Base-by-base conservation (phyloP, 2,113 vertebrate genomes). In the Gambusia holbrooki region DNA sequence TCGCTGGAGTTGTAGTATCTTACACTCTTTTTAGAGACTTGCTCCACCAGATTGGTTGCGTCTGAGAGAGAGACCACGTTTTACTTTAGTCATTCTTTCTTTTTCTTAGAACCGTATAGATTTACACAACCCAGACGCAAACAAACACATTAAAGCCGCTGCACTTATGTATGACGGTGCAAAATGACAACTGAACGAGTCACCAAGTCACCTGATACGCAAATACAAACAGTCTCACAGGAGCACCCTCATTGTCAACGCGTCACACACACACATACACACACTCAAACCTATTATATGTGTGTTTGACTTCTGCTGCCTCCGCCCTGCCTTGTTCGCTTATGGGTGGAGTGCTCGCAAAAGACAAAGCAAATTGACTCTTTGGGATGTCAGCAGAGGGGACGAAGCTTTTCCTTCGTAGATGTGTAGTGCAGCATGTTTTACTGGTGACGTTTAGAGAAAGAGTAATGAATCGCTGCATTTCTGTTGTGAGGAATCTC, bases 381-480 rank as follows among this genome's bases (percentile, higher is more conserved):
- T 30, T 7, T 63, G 22, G 30, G 68, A 79, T 74, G 58, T 62
- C 42, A 78, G 58, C 10, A 37, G 35, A 37, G 35, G 35, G 66
- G 58, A 60, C 61, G 65, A 83, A 68, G 66, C 37, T 33, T 63
- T 72, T 33, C 54, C 13, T 78, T 74, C 37, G 22, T n/a, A 4
- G 62, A 63, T 80, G 61, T 80, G n/a, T 66, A 81, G 12, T 77
- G 70, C 48, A 69, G 65, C 51, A 15, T 40, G 65, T 76, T 60
- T 67, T 40, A 71, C 2, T 29, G 2, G 35, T 62, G 66, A 63
- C 29, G 19, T 13, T 12, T 58, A 58, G 51, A 58, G 51, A 58
- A 9, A 3, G 51, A 58, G 48, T 7, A 25, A 54, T 1, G 10
- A n/a, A 11, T 9, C 25, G 25, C 51, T 10, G 51, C 48, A 54